Percentiles rank a stretch among this genome's conserved stretches.
Conservation (phyloP, 2,888 invertebrate species). For the Pecten maximus region DNA sequence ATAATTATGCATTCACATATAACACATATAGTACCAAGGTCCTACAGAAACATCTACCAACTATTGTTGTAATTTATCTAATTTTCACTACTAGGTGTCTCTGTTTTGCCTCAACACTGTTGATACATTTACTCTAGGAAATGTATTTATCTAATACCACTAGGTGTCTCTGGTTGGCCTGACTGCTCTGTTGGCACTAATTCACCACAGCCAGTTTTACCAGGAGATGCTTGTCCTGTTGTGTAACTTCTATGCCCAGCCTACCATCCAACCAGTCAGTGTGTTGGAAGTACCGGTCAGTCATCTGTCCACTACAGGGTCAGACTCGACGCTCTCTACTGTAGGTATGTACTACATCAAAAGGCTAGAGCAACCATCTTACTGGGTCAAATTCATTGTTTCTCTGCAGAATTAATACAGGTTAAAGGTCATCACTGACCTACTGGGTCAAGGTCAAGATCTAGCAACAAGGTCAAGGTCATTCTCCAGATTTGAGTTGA, state of each 20-base stretch:
- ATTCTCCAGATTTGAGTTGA: too few species aligned
- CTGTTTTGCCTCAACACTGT: conserved; percentile 78
- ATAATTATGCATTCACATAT: too few species aligned
- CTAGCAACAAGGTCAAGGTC: too few species aligned
- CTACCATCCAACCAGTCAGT: conserved; percentile 74
- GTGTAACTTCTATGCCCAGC: conserved; percentile 76
- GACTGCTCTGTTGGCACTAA: conserved; percentile 77
- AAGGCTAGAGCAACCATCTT: background rate
- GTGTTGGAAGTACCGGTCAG: conserved; percentile 55
- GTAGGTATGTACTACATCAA: conserved; percentile 59
- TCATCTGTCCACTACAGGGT: conserved; percentile 61
- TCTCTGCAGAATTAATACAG: too few species aligned
- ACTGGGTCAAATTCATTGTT: too few species aligned
- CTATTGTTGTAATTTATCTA: background rate
- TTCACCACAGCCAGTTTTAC: conserved; percentile 80
- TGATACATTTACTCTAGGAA: too few species aligned
- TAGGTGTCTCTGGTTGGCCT: conserved; percentile 78
- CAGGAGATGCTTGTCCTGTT: conserved; percentile 73
- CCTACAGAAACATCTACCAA: too few species aligned
- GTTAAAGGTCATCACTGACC: too few species aligned
- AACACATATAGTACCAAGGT: too few species aligned
- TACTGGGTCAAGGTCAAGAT: too few species aligned
- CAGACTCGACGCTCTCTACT: conserved; percentile 71
- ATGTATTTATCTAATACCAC: too few species aligned
- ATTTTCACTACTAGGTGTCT: conserved; percentile 64